These are phyloP conservation scores for Poecilia wingei DNA, from an alignment of 2,797 vertebrate genomes.

Conservation along the genomic window DNA sequence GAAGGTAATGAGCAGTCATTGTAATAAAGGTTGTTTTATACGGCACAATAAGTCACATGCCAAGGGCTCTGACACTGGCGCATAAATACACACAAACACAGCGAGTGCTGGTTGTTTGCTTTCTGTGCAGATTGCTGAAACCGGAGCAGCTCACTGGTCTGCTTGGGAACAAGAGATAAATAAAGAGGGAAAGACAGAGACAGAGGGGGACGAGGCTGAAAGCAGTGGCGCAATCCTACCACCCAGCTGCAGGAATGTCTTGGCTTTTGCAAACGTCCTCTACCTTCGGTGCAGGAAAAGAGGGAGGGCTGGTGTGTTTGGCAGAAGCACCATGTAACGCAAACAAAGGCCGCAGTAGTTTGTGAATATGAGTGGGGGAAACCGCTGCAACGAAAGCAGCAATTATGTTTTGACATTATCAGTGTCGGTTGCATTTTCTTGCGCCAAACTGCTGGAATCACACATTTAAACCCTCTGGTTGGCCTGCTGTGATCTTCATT, in stretches of 20 bases:
- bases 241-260: conserved; percentile 71
- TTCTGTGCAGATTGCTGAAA: conserved; percentile 65
- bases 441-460: conserved; percentile 40
- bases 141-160: conserved; percentile 57
- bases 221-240: conserved; percentile 64
- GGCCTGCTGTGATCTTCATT: conserved; percentile 41
- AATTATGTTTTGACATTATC: conserved; percentile 69
- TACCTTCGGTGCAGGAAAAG: conserved; percentile 49
- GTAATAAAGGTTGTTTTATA: conserved; percentile 67
- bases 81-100: conserved; percentile 26
- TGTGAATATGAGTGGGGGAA: conserved; percentile 44
- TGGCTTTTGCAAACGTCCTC: conserved; percentile 62
- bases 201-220: conserved; percentile 29
- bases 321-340: conserved; percentile 67
- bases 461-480: conserved; percentile 35
- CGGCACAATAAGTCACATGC: conserved; percentile 66
- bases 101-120: conserved; percentile 38
- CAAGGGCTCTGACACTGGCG: conserved; percentile 28
- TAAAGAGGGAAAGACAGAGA: conserved; percentile 17
- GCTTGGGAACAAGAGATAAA: conserved; percentile 43
- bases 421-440: conserved; percentile 39
- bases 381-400: conserved; percentile 66
- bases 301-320: conserved; percentile 51
- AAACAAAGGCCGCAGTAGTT: conserved; percentile 44
- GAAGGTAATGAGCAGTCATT: conserved; percentile 75